Evolutionary conservation across 2,113 vertebrate species (phyloP).

Genomic region (Beaufortia kweichowensis): DNA sequence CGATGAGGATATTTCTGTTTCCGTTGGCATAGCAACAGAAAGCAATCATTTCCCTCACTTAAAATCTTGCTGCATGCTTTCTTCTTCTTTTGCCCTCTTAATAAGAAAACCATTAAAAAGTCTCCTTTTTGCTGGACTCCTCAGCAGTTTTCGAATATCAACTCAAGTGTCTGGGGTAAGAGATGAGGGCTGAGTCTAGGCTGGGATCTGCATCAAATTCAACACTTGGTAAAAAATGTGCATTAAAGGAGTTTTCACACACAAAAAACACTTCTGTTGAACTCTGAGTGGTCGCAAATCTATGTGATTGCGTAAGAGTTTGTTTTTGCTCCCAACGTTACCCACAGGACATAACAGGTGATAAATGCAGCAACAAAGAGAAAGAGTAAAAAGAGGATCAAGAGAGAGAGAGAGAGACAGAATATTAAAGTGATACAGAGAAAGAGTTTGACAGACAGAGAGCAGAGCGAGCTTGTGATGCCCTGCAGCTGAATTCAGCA

Average conservation of each 20-base stretch:
- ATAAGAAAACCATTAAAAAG: conserved; percentile 42
- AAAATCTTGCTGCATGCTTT: conserved; percentile 56
- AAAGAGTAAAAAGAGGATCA: conserved; percentile 30
- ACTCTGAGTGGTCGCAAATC: not conserved
- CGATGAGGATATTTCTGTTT: conserved; percentile 69
- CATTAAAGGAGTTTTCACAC: no score
- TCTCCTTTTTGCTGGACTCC: conserved; percentile 12
- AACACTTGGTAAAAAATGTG: conserved; percentile 1
- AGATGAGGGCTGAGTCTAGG: not conserved
- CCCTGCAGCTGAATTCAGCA: conserved; percentile 36
- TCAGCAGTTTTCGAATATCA: conserved; percentile 10
- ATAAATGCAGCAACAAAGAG: conserved; percentile 64
- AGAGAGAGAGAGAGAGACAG: conserved; percentile 45
- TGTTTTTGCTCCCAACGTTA: conserved; percentile 57
- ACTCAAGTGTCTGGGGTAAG: not conserved
- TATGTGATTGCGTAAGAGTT: conserved; percentile 52
- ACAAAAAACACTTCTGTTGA: not conserved
- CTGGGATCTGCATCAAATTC: not conserved
- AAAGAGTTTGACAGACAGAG: conserved; percentile 38
- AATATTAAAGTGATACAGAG: conserved; percentile 40
- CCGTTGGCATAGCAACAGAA: conserved; percentile 74
- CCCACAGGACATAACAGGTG: conserved; percentile 77
- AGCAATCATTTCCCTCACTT: conserved; percentile 66
- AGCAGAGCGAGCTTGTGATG: conserved; percentile 35
- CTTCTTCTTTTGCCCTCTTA: conserved; percentile 43